Conservation (phyloP, 2,888 invertebrate genomes). For the Xestia xanthographa region DNA sequence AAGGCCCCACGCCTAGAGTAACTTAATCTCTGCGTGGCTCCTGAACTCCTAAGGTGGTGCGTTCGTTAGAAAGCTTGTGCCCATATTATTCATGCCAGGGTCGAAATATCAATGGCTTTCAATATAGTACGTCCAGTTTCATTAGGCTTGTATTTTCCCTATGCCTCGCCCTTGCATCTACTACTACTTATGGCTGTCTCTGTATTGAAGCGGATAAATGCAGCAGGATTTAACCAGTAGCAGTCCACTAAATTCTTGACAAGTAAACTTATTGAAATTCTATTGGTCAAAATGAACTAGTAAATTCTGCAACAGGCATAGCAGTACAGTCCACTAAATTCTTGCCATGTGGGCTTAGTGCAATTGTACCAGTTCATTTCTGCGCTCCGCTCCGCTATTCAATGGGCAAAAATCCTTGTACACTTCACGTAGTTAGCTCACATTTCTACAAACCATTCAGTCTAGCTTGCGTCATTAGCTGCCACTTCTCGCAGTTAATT, state of each 20-base stretch:
- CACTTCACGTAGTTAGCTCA: not conserved
- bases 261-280: not conserved
- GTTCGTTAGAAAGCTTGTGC: conserved; percentile 43
- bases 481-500: conserved; percentile 14
- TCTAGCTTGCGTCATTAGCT: conserved; percentile 11
- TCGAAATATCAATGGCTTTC: conserved; percentile 49
- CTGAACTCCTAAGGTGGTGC: conserved; percentile 40
- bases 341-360: not conserved
- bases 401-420: not conserved
- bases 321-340: not conserved
- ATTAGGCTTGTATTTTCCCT: conserved; percentile 20
- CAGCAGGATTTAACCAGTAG: too few species aligned
- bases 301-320: not conserved
- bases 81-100: conserved; percentile 38
- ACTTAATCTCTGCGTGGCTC: conserved; percentile 53
- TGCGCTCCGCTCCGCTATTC: not conserved
- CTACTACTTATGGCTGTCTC: not conserved
- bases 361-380: not conserved
- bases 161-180: not conserved
- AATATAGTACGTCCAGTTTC: conserved; percentile 33
- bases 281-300: not conserved
- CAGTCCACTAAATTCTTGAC: not conserved
- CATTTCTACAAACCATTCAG: conserved; percentile 8
- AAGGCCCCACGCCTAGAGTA: conserved; percentile 33
- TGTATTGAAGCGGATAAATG: not conserved